Evolutionary conservation across 53 echinoderm and acorn worm species (phyloP).

Genomic region (Paracentrotus lividus): DNA sequence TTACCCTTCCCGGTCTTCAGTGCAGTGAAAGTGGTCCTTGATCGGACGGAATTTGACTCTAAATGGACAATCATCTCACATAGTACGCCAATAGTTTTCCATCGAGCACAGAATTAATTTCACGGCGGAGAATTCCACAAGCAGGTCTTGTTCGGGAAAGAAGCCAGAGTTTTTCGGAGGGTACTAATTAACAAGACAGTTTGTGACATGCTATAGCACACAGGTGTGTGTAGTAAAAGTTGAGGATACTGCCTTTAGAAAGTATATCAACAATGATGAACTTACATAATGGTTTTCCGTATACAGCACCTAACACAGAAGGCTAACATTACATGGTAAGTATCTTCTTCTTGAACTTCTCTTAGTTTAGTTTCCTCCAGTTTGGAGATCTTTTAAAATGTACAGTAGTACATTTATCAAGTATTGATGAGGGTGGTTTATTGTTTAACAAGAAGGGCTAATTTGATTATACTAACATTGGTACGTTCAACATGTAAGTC

Average conservation of each 20-base stretch:
- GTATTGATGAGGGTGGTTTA: too few species aligned
- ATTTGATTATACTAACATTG: too few species aligned
- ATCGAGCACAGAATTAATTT: neutral
- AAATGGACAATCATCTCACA: neutral
- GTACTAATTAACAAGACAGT: neutral
- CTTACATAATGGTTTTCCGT: neutral
- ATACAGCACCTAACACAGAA: neutral
- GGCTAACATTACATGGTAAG: neutral
- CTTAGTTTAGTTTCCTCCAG: too few species aligned
- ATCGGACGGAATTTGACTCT: neutral
- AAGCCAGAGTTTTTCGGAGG: neutral
- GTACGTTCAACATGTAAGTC: too few species aligned
- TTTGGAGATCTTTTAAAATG: too few species aligned
- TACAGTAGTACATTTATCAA: too few species aligned
- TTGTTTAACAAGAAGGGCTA: too few species aligned
- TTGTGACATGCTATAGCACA: neutral
- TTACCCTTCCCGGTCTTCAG: neutral
- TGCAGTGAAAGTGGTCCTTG: slow-evolving; percentile 21
- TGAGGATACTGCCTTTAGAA: neutral
- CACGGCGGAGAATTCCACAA: neutral
- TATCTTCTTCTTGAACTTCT: too few species aligned
- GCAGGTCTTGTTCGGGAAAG: too few species aligned
- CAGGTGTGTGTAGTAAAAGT: neutral
- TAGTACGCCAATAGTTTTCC: neutral
- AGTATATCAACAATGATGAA: neutral